Evolutionary conservation across 2,888 invertebrate genomes (phyloP), one percentile per base, ranked within the genome.

Genomic region (Timandra comae): DNA sequence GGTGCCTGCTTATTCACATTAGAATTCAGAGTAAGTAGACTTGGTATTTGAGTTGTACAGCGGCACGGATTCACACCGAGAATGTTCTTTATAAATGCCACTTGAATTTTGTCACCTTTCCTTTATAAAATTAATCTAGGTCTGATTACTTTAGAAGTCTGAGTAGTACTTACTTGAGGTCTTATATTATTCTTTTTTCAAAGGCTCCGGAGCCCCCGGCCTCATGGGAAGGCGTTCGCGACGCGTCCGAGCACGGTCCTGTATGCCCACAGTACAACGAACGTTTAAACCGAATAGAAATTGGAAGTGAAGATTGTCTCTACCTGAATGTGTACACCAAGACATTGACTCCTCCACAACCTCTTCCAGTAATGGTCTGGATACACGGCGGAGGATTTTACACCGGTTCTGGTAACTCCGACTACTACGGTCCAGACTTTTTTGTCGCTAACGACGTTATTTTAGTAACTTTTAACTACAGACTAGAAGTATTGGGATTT

Each of bases 261-360:
- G 62, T 82, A 3, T 85, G 85, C 38, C 85, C 85, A 2, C 85
- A 86, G 49, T 82, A 67, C 63, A 81, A 85, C 51, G 81, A 82
- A 47, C 71, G 82, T 2, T 49, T 79, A 45, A 84, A 87, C 36
- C 75, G 87, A 8, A 74, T 75, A 7, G 84, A 88, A 20, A 62
- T 74, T 23, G 89, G 89, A 33, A 86, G 80, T 47, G 89, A 90
- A 54, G 90, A 90, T 59, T 93, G 93, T 43, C 86, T 93, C 3
- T 91, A 89, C 54, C 71, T 93, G 9, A 93, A 93, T 60, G 88
- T 93, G 0, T 92, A 90, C 63, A 86, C 89, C 4, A 71, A 63
- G 43, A 52, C 47, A 11, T 37, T 73, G 3, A 44, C 43, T 1
- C 65, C 70, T 2, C 4, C 52, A 1, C 31, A 38, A 24, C 57